Conservation (phyloP, 2,888 invertebrate genomes). For the Cerceris rybyensis region DNA sequence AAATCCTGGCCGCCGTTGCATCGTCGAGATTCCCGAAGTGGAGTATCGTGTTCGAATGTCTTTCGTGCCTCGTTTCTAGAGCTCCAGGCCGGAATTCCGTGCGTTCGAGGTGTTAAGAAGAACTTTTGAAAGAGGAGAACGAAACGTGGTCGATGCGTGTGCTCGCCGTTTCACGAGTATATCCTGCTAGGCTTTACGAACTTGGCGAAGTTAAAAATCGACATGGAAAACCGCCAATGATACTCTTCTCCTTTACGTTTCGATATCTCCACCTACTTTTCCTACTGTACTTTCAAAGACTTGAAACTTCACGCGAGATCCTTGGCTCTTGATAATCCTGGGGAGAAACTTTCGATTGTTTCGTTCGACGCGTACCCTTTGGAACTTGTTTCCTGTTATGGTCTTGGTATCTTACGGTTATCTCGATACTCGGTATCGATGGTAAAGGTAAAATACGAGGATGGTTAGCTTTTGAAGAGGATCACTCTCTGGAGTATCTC, state of each 20-base stretch:
- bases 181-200: not conserved
- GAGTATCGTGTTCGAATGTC: conserved; percentile 74
- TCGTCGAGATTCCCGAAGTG: conserved; percentile 70
- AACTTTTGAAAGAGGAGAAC: not conserved
- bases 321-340: not conserved
- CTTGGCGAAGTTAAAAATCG: no score
- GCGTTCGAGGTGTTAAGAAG: conserved; percentile 10
- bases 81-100: conserved; percentile 16
- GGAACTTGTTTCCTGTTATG: conserved; percentile 3
- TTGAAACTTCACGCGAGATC: not conserved
- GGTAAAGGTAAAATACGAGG: not conserved
- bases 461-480: not conserved
- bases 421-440: conserved; percentile 2
- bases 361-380: not conserved
- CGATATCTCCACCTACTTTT: no score
- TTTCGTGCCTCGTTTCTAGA: conserved; percentile 46
- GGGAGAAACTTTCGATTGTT: conserved; percentile 12
- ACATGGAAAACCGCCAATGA: no score
- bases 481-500: not conserved
- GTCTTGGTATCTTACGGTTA: not conserved
- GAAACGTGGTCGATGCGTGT: not conserved
- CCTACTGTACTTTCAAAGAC: no score
- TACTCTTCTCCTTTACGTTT: no score
- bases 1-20: conserved; percentile 60
- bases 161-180: not conserved